Conservation (phyloP, 2,113 vertebrate species). For the Speoplatyrhinus poulsoni region DNA sequence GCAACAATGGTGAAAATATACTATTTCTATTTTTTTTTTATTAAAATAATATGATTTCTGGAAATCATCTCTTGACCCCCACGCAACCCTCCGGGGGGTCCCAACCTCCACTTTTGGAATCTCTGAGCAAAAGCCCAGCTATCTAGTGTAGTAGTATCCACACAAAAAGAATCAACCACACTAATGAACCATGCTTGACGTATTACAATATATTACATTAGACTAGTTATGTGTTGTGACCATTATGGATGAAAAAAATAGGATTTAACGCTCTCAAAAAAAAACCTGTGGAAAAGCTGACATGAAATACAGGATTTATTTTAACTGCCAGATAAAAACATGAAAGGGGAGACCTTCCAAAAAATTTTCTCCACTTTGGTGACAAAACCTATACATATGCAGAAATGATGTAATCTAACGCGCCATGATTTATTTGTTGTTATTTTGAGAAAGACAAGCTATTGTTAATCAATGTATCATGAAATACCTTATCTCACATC, state of each 20-base stretch:
- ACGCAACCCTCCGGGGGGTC: too few species aligned
- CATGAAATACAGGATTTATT: too few species aligned
- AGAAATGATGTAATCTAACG: slow-evolving; percentile 32
- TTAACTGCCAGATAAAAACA: too few species aligned
- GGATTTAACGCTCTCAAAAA: not conserved
- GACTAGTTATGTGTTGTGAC: slow-evolving; percentile 2
- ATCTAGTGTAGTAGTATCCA: not conserved
- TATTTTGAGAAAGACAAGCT: slow-evolving; percentile 48
- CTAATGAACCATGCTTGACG: slow-evolving; percentile 25
- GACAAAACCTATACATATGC: slow-evolving; percentile 6
- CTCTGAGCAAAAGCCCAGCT: not conserved
- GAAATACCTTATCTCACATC: slow-evolving; percentile 45
- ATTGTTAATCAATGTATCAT: slow-evolving; percentile 39
- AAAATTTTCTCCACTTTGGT: not conserved
- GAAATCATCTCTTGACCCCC: too few species aligned
- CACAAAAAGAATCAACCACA: slow-evolving; percentile 12
- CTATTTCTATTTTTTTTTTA: too few species aligned
- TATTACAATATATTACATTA: slow-evolving; percentile 11
- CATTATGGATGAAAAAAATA: not conserved
- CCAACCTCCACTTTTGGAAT: too few species aligned
- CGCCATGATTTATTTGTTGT: slow-evolving; percentile 43
- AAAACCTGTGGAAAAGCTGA: too few species aligned
- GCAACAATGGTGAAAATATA: too few species aligned
- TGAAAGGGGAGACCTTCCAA: too few species aligned
- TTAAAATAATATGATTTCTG: too few species aligned